A percentile compares a stretch with the other conserved stretches of the same genome.
Evolutionary conservation across 2,113 vertebrate species (phyloP).

Genomic region (Alligator mississippiensis): DNA sequence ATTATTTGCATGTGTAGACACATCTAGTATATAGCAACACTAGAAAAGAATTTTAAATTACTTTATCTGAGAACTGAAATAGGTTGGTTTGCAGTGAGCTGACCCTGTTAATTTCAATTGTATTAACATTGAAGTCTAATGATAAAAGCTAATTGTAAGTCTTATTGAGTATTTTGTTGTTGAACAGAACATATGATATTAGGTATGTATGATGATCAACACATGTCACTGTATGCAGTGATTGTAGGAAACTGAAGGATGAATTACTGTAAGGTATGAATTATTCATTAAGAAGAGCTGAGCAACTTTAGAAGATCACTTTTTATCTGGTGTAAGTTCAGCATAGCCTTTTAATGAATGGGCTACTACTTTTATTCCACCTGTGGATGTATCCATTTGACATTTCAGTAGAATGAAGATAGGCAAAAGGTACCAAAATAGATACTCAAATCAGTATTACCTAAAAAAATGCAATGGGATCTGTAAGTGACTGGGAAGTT

Average conservation of each 20-base stretch:
- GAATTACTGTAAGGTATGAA: not conserved
- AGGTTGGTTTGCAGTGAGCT: slow-evolving; percentile 48
- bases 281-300: not conserved
- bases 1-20: not conserved
- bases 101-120: not conserved
- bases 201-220: not conserved
- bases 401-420: not conserved
- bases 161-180: not conserved
- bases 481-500: not conserved
- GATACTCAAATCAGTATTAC: not conserved
- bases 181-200: not conserved
- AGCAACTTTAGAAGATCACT: not conserved
- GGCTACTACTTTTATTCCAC: not conserved
- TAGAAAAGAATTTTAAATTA: slow-evolving; percentile 35
- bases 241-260: not conserved
- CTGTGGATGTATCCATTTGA: not conserved
- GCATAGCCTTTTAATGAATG: accelerated
- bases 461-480: not conserved
- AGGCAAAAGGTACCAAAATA: not conserved
- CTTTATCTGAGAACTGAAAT: slow-evolving; percentile 41
- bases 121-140: not conserved
- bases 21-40: not conserved
- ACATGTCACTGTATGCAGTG: not conserved
- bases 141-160: not conserved
- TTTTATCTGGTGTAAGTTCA: not conserved